Evolutionary conservation across 2,113 vertebrate species (phyloP), one percentile per base, ranked within the genome.

Genomic region (Vireo altiloquus): DNA sequence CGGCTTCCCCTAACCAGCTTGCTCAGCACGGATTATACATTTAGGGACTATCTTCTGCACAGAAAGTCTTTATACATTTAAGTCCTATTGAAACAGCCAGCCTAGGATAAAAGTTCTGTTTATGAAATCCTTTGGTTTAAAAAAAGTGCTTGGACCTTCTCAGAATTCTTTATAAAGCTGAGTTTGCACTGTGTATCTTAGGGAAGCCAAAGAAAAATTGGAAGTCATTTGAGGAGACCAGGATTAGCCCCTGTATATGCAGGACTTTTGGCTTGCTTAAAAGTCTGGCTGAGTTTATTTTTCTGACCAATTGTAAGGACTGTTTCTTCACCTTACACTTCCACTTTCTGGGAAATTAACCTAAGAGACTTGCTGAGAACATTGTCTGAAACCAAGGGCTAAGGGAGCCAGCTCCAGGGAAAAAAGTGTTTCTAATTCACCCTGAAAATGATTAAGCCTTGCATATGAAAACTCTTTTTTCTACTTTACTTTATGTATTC

Each of bases 1-100:
- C 77, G 81, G 72, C 40, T 92, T 71, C 35, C 68, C 68, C 35
- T 11, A 16, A 27, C 33, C 68, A 57, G 79, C 63, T 94, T 57
- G 46, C 94, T 94, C 78, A 95, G 88, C 79, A 86, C 75, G 68
- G 76, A 70, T 95, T 94, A 94, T 33, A 56, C 50, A 30, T 84
- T 78, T 92, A 61, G 71, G 60, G 60, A 54, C 77, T 89, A 80
- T 76, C 87, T 63, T 92, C 69, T 61, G 82, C 60, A 77, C 71
- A 64, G 80, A 60, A 88, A 78, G 35, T 30, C 76, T 95, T 97
- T 87, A 39, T 60, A 72, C 2, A 10, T 57, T 10, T 57, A 89
- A 93, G 25, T 74, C 68, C 52, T 72, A 76, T 90, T 86, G 89
- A 93, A 91, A 75, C 24, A 72, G 18, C 54, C 65, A 78, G 30